Base-by-base conservation (phyloP, 2,888 invertebrate genomes). In the Caradrina clavipalpis region DNA sequence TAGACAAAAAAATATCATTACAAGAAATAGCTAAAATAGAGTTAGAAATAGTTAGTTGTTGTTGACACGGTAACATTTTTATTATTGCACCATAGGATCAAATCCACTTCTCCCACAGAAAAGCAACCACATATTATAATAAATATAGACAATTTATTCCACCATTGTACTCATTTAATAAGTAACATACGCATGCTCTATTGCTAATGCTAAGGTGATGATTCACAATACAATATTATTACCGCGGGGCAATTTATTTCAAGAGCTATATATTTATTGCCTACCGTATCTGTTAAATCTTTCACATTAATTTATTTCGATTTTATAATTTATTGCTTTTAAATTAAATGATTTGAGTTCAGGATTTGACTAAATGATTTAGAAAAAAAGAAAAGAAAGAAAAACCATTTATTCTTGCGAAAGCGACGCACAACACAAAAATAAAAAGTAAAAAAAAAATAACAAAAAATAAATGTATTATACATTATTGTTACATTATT, bases 241-340 rank as follows among this genome's bases (percentile, higher is more conserved):
- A 65, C 75, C 53, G 11, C 35, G 2, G 45, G 45, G 75, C 56
- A 45, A 60, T 65, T 57, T 75, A 60, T 75, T 65, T 76, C 77
- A 65, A 69, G 77, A 76, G 49, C n/a, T 72, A 57, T 49, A 55
- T 76, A 76, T 75, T 76, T 75, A 76, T 75, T 50, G 77, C 72
- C 72, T 75, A 72, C 65, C 45, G 72, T 75, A 76, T 65, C 77
- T 65, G 65, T 65, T 60, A 76, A 65, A 70, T 71, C 70, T 69
- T 59, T 64, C 50, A 56, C n/a, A 76, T 75, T 49, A 47, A 76
- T 71, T 76, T 71, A 56, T 76, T 76, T 64, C 47, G 56, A 76
- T 56, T 69, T 42, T 57, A 5, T 53, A 15, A 69, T 69, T 73
- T 73, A 75, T 69, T 57, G 21, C 42, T 22, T 75, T 22, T 31